A percentile compares a stretch with the other conserved stretches of the same genome.
Conservation (phyloP, 1,140 invertebrate species). For the Gonatopus flavifemur region DNA sequence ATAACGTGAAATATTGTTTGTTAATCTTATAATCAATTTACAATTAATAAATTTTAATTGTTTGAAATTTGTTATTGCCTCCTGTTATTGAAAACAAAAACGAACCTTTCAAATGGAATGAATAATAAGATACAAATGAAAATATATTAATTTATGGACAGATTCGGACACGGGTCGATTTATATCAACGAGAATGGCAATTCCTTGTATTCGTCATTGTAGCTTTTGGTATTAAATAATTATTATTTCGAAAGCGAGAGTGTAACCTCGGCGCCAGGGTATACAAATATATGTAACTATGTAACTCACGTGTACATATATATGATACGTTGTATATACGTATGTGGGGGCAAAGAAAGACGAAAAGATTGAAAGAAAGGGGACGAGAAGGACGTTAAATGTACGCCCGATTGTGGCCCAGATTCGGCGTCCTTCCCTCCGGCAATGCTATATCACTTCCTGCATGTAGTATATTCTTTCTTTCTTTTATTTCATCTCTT, state of each 20-base stretch:
- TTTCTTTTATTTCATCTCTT: constrained; percentile 2
- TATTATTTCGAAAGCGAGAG: constrained; percentile 52
- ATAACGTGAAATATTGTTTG: too few species aligned
- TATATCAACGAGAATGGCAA: not conserved
- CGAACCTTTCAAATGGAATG: too few species aligned
- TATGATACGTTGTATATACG: too few species aligned
- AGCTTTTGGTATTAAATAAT: constrained; percentile 45
- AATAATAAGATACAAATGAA: not conserved
- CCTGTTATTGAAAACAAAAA: too few species aligned
- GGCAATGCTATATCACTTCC: constrained; percentile 47
- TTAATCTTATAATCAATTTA: too few species aligned
- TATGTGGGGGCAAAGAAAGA: constrained; percentile 1
- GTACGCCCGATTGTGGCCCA: constrained; percentile 33
- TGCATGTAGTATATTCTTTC: constrained; percentile 2
- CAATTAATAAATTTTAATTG: too few species aligned
- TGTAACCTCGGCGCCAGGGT: constrained; percentile 28
- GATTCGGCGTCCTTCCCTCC: constrained; percentile 49
- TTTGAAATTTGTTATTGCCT: too few species aligned
- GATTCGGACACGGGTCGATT: not conserved
- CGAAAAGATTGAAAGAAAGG: not conserved
- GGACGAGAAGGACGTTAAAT: constrained; percentile 2
- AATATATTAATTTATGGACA: not conserved
- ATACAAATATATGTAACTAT: too few species aligned
- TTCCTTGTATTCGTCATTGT: constrained; percentile 16
- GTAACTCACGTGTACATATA: too few species aligned